Evolutionary conservation across 2,113 vertebrate genomes (phyloP).

Genomic region (Heteronetta atricapilla): DNA sequence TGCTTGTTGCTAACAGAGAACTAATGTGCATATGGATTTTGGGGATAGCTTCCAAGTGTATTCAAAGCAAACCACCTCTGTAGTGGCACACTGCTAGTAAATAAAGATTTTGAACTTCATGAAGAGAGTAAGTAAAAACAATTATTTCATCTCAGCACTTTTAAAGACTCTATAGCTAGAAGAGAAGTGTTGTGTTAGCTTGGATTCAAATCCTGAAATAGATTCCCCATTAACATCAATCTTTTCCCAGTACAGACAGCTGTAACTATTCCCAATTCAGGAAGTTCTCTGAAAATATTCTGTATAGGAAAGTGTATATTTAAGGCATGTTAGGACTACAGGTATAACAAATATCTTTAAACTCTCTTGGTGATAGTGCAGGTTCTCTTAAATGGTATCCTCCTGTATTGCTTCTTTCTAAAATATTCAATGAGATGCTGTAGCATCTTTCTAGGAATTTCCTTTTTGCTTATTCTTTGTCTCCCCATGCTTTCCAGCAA

Average conservation of each 20-base stretch:
- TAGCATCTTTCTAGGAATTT: not conserved
- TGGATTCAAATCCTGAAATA: not conserved
- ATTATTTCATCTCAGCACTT: not conserved
- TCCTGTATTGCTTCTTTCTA: not conserved
- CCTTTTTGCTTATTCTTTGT: not conserved
- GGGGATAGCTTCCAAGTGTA: not conserved
- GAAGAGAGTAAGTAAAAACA: conserved; percentile 11
- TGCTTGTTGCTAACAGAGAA: not conserved
- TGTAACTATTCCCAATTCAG: not conserved
- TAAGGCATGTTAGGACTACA: not conserved
- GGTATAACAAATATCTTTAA: not conserved
- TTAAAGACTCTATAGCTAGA: not conserved
- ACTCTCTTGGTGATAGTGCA: not conserved
- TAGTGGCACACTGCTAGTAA: not conserved
- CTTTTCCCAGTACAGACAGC: not conserved
- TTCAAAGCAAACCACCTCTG: not conserved
- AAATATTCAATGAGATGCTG: not conserved
- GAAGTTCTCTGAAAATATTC: not conserved
- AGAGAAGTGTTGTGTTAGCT: not conserved
- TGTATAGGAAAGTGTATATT: not conserved
- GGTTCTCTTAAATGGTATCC: not conserved
- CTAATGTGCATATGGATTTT: not conserved
- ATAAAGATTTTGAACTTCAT: not conserved
- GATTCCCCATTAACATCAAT: not conserved
- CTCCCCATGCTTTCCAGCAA: not conserved